Evolutionary conservation across 2,797 vertebrate species (phyloP).

Genomic region (Balearica regulorum): DNA sequence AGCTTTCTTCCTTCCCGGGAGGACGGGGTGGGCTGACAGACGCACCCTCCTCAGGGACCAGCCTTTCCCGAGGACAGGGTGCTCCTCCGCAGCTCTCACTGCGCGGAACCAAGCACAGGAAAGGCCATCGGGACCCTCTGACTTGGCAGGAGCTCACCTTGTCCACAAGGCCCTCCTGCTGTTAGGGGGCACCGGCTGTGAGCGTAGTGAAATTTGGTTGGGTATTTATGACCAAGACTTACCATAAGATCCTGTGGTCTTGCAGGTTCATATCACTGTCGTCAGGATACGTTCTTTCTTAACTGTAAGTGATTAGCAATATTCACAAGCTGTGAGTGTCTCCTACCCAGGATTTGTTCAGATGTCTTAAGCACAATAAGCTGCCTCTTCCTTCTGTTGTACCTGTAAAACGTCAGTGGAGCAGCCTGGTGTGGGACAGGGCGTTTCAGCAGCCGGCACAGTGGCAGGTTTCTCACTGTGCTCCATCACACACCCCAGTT

Average conservation of each 20-base stretch:
- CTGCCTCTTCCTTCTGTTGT: constrained; percentile 33
- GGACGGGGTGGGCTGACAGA: neutral
- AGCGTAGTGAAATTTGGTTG: rapidly evolving
- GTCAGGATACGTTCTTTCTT: neutral
- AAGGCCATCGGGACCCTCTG: neutral
- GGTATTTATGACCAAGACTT: neutral
- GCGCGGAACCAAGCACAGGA: neutral
- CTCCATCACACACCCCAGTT: constrained; percentile 6
- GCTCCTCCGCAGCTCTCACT: neutral
- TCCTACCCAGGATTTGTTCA: constrained; percentile 62
- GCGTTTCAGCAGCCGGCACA: neutral
- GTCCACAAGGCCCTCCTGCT: neutral
- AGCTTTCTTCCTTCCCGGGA: neutral
- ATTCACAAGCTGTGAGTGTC: constrained; percentile 62
- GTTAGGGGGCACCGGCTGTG: neutral
- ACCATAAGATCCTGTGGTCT: neutral
- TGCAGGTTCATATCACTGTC: neutral
- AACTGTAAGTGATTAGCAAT: constrained; percentile 64
- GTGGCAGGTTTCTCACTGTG: constrained; percentile 15
- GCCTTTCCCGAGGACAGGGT: neutral
- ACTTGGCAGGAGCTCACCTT: neutral
- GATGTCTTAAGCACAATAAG: constrained; percentile 74
- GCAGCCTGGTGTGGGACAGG: neutral
- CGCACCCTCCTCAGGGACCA: neutral
- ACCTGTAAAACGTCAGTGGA: neutral